Evolutionary conservation across 2,113 vertebrate species (phyloP), one percentile per base, ranked within the genome.

Genomic region (Lipophrys pholis): DNA sequence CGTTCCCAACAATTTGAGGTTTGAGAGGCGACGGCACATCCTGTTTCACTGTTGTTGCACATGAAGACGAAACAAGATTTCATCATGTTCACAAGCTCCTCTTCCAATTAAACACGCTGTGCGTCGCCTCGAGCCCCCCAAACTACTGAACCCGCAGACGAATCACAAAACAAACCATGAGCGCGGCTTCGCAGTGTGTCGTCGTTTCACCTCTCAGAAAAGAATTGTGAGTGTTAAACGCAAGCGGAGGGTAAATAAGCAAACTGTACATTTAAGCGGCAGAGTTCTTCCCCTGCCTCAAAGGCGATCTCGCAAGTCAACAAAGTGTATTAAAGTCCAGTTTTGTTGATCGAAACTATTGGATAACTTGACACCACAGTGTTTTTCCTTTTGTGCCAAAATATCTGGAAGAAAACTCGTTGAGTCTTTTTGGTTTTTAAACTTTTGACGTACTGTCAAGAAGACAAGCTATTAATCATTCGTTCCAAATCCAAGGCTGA

Each of bases 11-110:
- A 8, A n/a, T 17, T 69, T 17, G 35, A 3, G 50, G 30, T 1
- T 38, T 8, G 61, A 36, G 7, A 51, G 10, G 49, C 63, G 12
- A 16, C 5, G 16, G 42, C 7, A 43, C 15, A 49, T 43, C 12
- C 6, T 62, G 7, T 48, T 55, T 50, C 42, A 53, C 14, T 38
- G 30, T 17, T 59, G 15, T 12, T 35, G 21, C 21, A 30, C 21
- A 30, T 30, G 21, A 30, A 30, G 21, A 54, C 11, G 41, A 57
- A 51, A 56, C 4, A 36, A 65, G 15, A 65, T 80, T 73, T 73
- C 50, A 77, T 77, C 52, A 66, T 49, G 43, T 62, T 69, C 54
- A 65, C 69, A 43, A 66, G 69, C 60, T 60, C 14, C 6, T 75
- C 49, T 62, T 58, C 62, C 67, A 64, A 72, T 78, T 74, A 70